Conservation (phyloP, 2,113 vertebrate species). For the Crotalus horridus region DNA sequence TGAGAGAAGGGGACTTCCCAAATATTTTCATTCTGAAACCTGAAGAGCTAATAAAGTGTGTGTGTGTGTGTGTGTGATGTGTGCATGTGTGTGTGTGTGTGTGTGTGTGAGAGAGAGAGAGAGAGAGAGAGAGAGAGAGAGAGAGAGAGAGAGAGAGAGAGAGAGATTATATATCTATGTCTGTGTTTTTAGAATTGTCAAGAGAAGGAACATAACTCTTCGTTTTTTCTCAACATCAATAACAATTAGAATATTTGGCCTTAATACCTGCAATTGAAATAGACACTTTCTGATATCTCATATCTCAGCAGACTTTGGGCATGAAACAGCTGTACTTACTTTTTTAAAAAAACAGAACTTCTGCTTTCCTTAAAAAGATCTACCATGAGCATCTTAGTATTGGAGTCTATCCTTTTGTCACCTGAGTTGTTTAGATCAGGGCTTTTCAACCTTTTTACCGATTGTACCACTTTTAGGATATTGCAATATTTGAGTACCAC, state of each 20-base stretch:
- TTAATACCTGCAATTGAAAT: not conserved
- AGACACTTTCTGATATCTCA: not conserved
- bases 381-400: not conserved
- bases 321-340: not conserved
- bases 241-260: not conserved
- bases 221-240: not conserved
- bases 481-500: too few relatives aligned
- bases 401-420: not conserved
- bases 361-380: not conserved
- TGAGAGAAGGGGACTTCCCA: conserved; percentile 38
- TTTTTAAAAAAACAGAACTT: not conserved
- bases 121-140: not conserved
- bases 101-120: not conserved
- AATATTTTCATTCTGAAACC: conserved; percentile 44
- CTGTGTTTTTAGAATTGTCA: not conserved
- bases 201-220: not conserved
- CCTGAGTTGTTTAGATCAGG: not conserved
- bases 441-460: too few relatives aligned
- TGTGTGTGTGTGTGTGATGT: conserved; percentile 14
- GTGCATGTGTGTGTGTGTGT: conserved; percentile 21
- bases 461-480: too few relatives aligned
- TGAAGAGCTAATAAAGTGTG: conserved; percentile 24
- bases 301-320: not conserved
- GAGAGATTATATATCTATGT: not conserved
- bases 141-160: not conserved